Base-by-base conservation (phyloP, 2,797 vertebrate genomes). In the Poeciliopsis infans region DNA sequence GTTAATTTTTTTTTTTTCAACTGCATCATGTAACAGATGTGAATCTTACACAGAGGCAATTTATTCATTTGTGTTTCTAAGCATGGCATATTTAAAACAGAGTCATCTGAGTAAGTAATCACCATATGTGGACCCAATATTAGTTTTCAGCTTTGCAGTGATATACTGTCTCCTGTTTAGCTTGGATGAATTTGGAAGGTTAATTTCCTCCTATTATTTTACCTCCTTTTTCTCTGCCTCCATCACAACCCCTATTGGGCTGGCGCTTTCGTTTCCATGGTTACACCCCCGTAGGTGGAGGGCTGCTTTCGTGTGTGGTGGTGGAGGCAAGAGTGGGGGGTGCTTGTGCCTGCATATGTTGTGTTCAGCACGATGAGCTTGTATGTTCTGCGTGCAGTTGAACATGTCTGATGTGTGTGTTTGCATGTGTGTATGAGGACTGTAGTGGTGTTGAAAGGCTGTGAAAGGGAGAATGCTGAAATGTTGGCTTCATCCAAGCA, bases 241-340 rank as follows among this genome's bases (percentile, higher is more conserved):
- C 79, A 85, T 90, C 91, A 82, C 84, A 79, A 72, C 86, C 86
- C 86, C 79, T 90, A 83, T 84, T 86, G 92, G 82, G 89, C 89
- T 90, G 90, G 80, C 76, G 18, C 88, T 84, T 53, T 72, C 72
- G 93, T 95, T 94, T 86, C 94, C 90, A 95, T 95, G 93, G 94
- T 92, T 92, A 94, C 93, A 75, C 84, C 84, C 85, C 78, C 87
- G 86, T 75, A 81, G 87, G 91, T 84, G 33, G 84, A 75, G 79
- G 84, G 88, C 77, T 86, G 81, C 76, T 43, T 71, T 74, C 13
- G n/a, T 83, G 84, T 75, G 78, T 85, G 89, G 86, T 78, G 77
- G 87, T 91, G 89, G 81, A 77, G 77, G 73, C 57, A 51, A 31
- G 77, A 80, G 83, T 72, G 90, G 86, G 87, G 85, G 85, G 85